Evolutionary conservation across 2,113 vertebrate species (phyloP), one percentile per base, ranked within the genome.

Genomic region (Coracopsis vasa): DNA sequence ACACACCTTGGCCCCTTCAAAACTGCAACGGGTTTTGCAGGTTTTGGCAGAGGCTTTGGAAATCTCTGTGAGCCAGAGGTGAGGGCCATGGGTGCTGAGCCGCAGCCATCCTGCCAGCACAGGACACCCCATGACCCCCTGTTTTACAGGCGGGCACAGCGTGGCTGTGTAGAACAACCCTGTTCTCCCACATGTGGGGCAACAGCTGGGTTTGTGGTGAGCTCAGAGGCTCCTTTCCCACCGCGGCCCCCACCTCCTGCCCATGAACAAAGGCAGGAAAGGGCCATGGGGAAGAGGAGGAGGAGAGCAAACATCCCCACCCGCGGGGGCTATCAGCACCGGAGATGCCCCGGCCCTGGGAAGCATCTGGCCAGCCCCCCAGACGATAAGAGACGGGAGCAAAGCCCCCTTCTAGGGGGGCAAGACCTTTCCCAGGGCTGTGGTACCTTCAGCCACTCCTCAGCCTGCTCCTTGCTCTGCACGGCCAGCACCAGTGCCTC

Each of bases 381-480:
- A 24, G 41, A 39, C 0, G 80, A 97, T 97, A 97, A 94, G 77
- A 70, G 64, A 45, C 8, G 4, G 35, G n/a, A 93, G 73, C 54
- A 60, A 86, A 94, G 5, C 44, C 86, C 88, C 81, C 33, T 86
- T n/a, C n/a, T 31, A 74, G 61, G 5, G 0, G 21, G 33, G 24
- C 18, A 72, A 50, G 10, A 37, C 37, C 53, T 5, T 90, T 92
- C 80, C 67, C 53, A 56, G 42, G 41, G 62, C 42, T 8, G 13
- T 0, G 4, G 10, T 98, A 99, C 99, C 99, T 99, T 99, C 84
- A 99, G 98, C 99, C 99, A 99, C 92, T 99, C 98, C 92, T 99
- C 99, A 3, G 99, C 99, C 97, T 99, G 99, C 92, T 99, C 99
- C 95, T 98, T 99, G 98, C 99, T 99, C 98, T 99, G 99, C 91